A percentile compares a stretch with the other conserved stretches of the same genome.
phyloP scores from a whole-genome alignment of 1,140 invertebrate species.

The Papilio machaon region DNA sequence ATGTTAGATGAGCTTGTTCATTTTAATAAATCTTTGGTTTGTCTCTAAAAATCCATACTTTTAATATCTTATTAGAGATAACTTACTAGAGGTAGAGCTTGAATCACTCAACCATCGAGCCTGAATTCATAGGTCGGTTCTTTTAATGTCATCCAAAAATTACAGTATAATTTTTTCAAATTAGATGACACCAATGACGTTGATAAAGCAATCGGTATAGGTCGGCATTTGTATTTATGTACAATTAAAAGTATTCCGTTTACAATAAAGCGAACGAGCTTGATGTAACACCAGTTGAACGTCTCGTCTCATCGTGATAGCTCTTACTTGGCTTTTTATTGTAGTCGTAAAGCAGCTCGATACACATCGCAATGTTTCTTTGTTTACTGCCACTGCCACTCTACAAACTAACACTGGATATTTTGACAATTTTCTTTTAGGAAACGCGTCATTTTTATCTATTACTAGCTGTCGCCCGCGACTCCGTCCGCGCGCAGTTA shows the following conservation, averaged over 20 bases:
- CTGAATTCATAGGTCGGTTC: too few species aligned
- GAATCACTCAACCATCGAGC: too few species aligned
- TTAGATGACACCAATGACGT: too few species aligned
- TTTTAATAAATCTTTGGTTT: background rate
- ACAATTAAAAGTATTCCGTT: constrained; percentile 9
- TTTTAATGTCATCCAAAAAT: too few species aligned
- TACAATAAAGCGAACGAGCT: constrained; percentile 8
- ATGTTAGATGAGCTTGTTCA: background rate
- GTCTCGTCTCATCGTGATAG: constrained; percentile 3
- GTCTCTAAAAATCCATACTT: too few species aligned
- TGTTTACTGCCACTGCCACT: background rate
- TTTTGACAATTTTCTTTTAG: background rate
- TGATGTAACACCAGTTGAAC: constrained; percentile 32
- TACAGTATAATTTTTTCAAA: too few species aligned
- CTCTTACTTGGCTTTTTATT: constrained; percentile 7
- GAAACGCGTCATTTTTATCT: background rate
- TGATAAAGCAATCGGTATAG: background rate
- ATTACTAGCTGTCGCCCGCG: too few species aligned
- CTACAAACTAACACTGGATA: constrained; percentile 9
- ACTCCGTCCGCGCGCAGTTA: too few species aligned
- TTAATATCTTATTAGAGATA: too few species aligned
- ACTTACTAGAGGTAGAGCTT: too few species aligned
- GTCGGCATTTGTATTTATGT: background rate
- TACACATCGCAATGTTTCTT: constrained; percentile 15
- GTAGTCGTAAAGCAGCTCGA: constrained; percentile 21